These are phyloP conservation scores for Falco novaeseelandiae DNA, from an alignment of 2,797 vertebrate genomes.

Conservation along the genomic window DNA sequence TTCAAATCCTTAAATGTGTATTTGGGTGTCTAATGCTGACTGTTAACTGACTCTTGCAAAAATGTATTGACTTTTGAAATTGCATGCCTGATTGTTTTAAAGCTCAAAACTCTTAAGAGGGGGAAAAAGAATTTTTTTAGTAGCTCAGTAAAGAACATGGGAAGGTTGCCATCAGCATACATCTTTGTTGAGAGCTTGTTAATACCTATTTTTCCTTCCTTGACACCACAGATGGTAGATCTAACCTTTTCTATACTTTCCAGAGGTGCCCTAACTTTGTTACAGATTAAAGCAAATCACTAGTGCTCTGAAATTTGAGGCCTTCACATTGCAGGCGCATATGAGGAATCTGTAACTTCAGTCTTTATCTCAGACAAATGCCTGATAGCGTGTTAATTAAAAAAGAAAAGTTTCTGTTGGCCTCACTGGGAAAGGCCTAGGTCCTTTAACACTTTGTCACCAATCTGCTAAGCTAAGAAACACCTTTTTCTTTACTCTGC, in stretches of 20 bases:
- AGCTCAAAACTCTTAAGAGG: neutral
- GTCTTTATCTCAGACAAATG: neutral
- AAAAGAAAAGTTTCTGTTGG: neutral
- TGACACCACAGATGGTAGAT: neutral
- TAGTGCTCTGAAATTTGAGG: neutral
- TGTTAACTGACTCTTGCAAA: neutral
- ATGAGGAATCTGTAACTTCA: neutral
- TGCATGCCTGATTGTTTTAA: neutral
- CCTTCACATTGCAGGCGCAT: neutral
- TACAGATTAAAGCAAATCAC: neutral
- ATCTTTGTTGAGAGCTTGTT: neutral
- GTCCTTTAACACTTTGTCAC: neutral
- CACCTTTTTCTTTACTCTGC: neutral
- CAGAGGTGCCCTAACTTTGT: neutral
- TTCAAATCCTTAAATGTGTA: neutral
- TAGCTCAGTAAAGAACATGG: neutral
- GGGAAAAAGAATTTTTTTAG: neutral
- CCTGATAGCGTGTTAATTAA: neutral
- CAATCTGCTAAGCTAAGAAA: neutral
- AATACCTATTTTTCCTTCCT: neutral
- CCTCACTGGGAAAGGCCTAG: neutral
- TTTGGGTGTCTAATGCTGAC: neutral
- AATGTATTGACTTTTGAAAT: neutral
- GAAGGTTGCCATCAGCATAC: neutral
- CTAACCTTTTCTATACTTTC: neutral